phyloP scores from a whole-genome alignment of 2,888 invertebrate genomes.

The Andrena hattorfiana region DNA sequence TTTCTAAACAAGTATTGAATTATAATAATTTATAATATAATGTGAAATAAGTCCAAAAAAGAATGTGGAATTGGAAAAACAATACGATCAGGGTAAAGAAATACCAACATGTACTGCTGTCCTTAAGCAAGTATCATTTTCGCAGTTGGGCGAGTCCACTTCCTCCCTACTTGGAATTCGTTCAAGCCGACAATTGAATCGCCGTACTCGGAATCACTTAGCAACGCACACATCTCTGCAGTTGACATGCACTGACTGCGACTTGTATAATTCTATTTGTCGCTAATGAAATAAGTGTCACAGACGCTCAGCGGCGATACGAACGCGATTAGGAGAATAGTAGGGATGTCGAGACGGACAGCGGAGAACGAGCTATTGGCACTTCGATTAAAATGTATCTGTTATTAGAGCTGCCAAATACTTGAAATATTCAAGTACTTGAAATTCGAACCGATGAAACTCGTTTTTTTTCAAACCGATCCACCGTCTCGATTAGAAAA shows the following conservation, averaged over 20 bases:
- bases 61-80: too few relatives aligned
- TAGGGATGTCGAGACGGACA: slow-evolving; percentile 34
- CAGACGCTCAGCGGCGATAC: slow-evolving; percentile 55
- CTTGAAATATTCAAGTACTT: background rate
- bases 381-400: slow-evolving; percentile 56
- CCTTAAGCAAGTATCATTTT: slow-evolving; percentile 25
- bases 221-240: slow-evolving; percentile 41
- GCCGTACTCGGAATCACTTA: slow-evolving; percentile 69
- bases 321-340: slow-evolving; percentile 61
- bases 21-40: too few relatives aligned
- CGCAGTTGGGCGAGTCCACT: slow-evolving; percentile 24
- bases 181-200: slow-evolving; percentile 65
- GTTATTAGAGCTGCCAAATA: background rate
- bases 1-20: too few relatives aligned
- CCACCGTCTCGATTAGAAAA: too few relatives aligned
- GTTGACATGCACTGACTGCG: slow-evolving; percentile 56
- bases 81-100: too few relatives aligned
- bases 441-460: background rate
- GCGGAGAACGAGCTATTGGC: slow-evolving; percentile 29
- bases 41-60: too few relatives aligned
- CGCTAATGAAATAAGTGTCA: slow-evolving; percentile 77
- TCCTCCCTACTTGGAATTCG: slow-evolving; percentile 63
- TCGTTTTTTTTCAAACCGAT: background rate
- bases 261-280: slow-evolving; percentile 76
- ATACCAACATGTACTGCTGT: too few relatives aligned